These are phyloP conservation scores for Artemisiospiza belli DNA, from an alignment of 2,113 vertebrate genomes.

Conservation along the genomic window DNA sequence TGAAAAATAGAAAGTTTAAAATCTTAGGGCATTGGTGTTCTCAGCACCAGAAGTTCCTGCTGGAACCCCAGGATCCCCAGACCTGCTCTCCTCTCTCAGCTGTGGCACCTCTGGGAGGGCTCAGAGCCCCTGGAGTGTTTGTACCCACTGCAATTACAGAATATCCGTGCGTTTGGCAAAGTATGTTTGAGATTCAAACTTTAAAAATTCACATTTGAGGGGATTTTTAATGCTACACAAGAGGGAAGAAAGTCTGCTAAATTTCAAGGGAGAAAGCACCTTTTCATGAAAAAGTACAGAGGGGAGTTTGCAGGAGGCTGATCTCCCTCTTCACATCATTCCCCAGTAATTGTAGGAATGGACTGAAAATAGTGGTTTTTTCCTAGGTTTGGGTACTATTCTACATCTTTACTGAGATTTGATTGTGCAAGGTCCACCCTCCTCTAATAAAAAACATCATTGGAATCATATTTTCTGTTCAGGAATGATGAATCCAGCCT, in stretches of 20 bases:
- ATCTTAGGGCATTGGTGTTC: not conserved
- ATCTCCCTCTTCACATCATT: not conserved
- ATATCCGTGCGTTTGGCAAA: not conserved
- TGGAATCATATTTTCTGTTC: not conserved
- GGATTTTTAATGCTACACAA: not conserved
- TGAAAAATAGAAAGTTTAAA: not conserved
- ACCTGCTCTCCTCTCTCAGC: no score
- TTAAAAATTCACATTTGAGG: fast-evolving
- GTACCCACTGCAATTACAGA: not conserved
- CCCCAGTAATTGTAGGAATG: not conserved
- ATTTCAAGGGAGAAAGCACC: not conserved
- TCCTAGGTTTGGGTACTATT: fast-evolving
- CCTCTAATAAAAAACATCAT: not conserved
- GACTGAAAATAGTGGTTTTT: not conserved
- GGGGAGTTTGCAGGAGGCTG: not conserved
- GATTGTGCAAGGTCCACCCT: not conserved
- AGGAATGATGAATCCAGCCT: not conserved
- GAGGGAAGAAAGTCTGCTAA: not conserved
- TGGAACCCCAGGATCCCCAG: not conserved
- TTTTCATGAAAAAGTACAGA: not conserved
- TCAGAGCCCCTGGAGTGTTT: fast-evolving
- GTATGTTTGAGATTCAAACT: not conserved
- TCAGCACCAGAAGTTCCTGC: not conserved
- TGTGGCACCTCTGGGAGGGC: no score
- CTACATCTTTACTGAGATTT: not conserved